Evolutionary conservation across 2,797 vertebrate genomes (phyloP).

Genomic region (Heterohyrax brucei): DNA sequence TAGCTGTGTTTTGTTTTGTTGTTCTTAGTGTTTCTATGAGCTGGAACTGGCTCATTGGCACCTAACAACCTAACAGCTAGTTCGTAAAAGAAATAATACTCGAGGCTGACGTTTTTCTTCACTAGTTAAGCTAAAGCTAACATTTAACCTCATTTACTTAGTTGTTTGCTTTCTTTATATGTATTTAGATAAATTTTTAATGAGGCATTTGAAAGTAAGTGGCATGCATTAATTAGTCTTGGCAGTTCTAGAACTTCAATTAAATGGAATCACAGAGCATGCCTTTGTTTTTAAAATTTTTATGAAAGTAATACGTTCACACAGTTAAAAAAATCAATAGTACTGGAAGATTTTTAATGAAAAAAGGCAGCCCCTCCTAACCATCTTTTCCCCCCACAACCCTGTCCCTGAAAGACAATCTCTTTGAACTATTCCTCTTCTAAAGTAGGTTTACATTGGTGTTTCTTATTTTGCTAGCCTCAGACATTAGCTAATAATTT

Average conservation of each 20-base stretch:
- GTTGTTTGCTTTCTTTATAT: constrained; percentile 57
- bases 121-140: not conserved
- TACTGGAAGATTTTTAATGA: constrained; percentile 31
- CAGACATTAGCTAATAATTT: constrained; percentile 20
- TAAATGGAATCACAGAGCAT: constrained; percentile 62
- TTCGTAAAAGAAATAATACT: not conserved
- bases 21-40: too few species aligned
- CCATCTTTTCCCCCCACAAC: not conserved
- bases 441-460: constrained; percentile 18
- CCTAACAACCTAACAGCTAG: not conserved
- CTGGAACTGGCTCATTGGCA: too few species aligned
- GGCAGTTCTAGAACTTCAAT: constrained; percentile 12
- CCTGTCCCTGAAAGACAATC: not conserved
- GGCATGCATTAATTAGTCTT: constrained; percentile 61
- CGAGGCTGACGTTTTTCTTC: not conserved
- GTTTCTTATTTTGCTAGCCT: not conserved
- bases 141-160: constrained; percentile 51
- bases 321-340: constrained; percentile 67
- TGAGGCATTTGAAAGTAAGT: constrained; percentile 61
- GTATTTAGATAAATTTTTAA: not conserved
- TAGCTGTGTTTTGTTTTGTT: too few species aligned
- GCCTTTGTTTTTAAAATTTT: constrained; percentile 66
- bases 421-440: constrained; percentile 37
- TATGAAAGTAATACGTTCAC: constrained; percentile 67
- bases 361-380: constrained; percentile 54